Evolutionary conservation across 2,797 vertebrate genomes (phyloP).

Genomic region (Tragopan temminckii): DNA sequence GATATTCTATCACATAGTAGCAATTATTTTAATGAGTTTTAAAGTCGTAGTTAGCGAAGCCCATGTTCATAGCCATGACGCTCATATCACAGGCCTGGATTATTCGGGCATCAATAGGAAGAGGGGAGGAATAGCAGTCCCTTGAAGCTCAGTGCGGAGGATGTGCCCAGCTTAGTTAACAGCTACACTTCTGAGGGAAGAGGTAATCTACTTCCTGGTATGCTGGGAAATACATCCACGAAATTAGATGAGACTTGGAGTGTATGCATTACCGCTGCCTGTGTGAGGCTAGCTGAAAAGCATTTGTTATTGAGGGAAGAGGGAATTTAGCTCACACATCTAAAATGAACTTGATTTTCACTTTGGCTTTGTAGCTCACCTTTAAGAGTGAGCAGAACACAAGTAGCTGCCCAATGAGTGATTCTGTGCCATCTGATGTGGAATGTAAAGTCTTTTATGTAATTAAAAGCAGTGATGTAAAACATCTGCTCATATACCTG

Average conservation of each 20-base stretch:
- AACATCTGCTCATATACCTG: constrained; percentile 8
- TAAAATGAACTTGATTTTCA: constrained; percentile 7
- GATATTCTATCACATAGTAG: background rate
- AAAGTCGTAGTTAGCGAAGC: background rate
- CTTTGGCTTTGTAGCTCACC: constrained; percentile 33
- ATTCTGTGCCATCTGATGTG: constrained; percentile 48
- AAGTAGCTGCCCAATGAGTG: background rate
- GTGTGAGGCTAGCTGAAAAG: background rate
- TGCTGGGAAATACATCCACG: background rate
- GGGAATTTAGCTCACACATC: background rate
- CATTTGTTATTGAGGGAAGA: background rate
- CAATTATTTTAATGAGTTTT: background rate
- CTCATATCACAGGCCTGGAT: fast-evolving
- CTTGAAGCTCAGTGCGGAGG: background rate
- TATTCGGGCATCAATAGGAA: fast-evolving
- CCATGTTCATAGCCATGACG: background rate
- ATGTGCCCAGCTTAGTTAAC: background rate
- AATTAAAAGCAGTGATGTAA: constrained; percentile 43
- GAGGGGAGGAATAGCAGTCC: background rate
- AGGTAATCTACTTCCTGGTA: fast-evolving
- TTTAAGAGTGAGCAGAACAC: constrained; percentile 33
- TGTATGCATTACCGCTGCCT: background rate
- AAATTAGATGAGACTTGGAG: background rate
- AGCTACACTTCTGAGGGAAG: background rate
- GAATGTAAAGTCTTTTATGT: constrained; percentile 46